Percentiles rank a stretch among this genome's conserved stretches.
These are phyloP conservation scores for Strix uralensis DNA, from an alignment of 2,113 vertebrate species.

Conservation along the genomic window DNA sequence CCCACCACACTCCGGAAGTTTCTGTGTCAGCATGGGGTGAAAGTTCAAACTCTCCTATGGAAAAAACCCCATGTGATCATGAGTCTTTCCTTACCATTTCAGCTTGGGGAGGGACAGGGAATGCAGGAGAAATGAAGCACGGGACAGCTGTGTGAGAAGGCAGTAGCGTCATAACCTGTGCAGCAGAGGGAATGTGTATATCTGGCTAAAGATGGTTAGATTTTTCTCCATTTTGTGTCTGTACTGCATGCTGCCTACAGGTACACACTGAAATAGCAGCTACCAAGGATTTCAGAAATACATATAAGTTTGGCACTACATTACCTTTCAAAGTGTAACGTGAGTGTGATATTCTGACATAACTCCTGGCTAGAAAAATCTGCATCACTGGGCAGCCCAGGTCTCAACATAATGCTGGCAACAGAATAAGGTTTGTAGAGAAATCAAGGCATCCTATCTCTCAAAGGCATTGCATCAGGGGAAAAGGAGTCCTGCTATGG, in stretches of 20 bases:
- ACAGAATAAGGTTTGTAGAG: neutral
- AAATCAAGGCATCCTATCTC: neutral
- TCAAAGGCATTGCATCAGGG: neutral
- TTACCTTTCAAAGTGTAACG: neutral
- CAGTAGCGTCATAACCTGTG: neutral
- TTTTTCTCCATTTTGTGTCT: neutral
- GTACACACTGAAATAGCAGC: neutral
- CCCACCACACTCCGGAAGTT: neutral
- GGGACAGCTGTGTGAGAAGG: neutral
- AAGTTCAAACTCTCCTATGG: neutral
- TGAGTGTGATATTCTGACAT: neutral
- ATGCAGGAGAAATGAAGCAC: neutral
- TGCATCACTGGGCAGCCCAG: neutral
- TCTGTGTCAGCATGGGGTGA: neutral
- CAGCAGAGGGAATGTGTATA: neutral
- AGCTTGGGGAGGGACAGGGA: neutral
- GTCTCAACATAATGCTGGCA: neutral
- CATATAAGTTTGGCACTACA: neutral
- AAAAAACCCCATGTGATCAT: neutral
- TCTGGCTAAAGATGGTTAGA: neutral
- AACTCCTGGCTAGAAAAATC: neutral
- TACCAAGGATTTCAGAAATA: neutral
- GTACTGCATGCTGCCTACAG: neutral
- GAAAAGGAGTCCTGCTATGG: neutral
- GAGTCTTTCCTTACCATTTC: neutral